A percentile compares a stretch with the other conserved stretches of the same genome.
Conservation (phyloP, 2,113 vertebrate genomes). For the Pipa parva region DNA sequence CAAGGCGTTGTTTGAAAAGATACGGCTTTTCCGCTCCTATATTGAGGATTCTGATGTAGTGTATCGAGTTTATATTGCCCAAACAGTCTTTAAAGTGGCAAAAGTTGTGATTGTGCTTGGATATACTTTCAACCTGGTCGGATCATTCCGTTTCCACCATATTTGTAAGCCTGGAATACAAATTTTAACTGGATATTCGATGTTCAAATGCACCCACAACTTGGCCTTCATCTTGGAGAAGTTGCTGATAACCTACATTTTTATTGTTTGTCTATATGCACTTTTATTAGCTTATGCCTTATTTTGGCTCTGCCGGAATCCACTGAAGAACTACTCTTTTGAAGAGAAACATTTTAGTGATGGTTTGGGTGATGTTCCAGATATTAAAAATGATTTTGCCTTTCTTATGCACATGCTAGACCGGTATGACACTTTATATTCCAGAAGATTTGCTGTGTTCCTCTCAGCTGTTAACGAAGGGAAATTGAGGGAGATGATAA, state of each 20-base stretch:
- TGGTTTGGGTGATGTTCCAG: conserved; percentile 60
- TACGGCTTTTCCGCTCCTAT: conserved; percentile 66
- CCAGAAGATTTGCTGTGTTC: conserved; percentile 70
- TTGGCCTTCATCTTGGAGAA: conserved; percentile 70
- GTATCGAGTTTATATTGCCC: conserved; percentile 71
- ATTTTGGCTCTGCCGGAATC: conserved; percentile 66
- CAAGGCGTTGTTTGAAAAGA: conserved; percentile 72
- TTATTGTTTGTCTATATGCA: conserved; percentile 62
- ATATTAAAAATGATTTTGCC: conserved; percentile 72
- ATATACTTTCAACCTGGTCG: conserved; percentile 64
- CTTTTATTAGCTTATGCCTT: conserved; percentile 65
- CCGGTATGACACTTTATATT: conserved; percentile 69
- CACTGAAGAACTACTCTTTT: conserved; percentile 69
- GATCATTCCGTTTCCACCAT: conserved; percentile 64
- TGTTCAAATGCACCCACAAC: conserved; percentile 68
- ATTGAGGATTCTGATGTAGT: conserved; percentile 68
- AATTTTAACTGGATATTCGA: conserved; percentile 59
- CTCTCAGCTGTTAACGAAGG: conserved; percentile 69
- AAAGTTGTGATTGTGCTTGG: conserved; percentile 60
- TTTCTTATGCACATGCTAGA: conserved; percentile 77
- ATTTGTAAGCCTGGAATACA: conserved; percentile 56
- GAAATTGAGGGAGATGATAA: conserved; percentile 59
- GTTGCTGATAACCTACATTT: conserved; percentile 64
- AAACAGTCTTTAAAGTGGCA: conserved; percentile 66
- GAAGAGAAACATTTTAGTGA: conserved; percentile 52